Base-by-base conservation (phyloP, 92 coral and sea anemone genomes). In the Montipora capitata region DNA sequence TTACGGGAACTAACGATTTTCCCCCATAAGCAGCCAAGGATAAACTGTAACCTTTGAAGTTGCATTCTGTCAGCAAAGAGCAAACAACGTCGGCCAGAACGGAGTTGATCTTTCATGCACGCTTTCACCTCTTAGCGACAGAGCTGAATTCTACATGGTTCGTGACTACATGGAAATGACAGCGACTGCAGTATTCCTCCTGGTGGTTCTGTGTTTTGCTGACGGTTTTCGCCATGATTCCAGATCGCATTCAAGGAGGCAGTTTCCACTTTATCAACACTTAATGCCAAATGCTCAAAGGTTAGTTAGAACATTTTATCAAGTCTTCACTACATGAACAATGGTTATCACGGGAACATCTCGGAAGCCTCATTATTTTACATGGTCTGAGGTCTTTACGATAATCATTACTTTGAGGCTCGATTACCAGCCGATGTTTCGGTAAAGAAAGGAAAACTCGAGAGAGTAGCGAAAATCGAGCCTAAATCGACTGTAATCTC, bases 161-260 rank as follows among this genome's bases (percentile, higher is more conserved):
- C 40, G 41, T 9, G 13, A 38, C 54, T 68, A 40, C 76, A 81
- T 81, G 85, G 40, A 54, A 43, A 52, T 40, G 15, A 8, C 68
- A 4, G 45, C 27, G 42, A 56, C 5, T 7, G 15, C 27, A 54
- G 7, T 35, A 40, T 56, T 81, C 10, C 41, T 69, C 67, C 67
- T 17, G 68, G 77, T 66, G 54, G 13, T 54, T 39, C 40, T 81
- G 49, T 54, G 38, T 10, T 54, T 76, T 51, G 68, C 71, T 8
- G n/a, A 17, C 41, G 68, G 77, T n/a, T 81, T 68, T 81, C 85
- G 85, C 7, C 40, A 63, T 3, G 40, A 16, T 52, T 81, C 85
- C 10, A 81, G 85, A 39, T 69, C 77, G 1, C 38, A 81, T 69
- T 68, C 76, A 68, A 7, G 66, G 17, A 81, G 85, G 18, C 68